Percentiles rank a stretch among this genome's conserved stretches.
Evolutionary conservation across 2,888 invertebrate species (phyloP).

Genomic region (Cyclophora albipunctata): DNA sequence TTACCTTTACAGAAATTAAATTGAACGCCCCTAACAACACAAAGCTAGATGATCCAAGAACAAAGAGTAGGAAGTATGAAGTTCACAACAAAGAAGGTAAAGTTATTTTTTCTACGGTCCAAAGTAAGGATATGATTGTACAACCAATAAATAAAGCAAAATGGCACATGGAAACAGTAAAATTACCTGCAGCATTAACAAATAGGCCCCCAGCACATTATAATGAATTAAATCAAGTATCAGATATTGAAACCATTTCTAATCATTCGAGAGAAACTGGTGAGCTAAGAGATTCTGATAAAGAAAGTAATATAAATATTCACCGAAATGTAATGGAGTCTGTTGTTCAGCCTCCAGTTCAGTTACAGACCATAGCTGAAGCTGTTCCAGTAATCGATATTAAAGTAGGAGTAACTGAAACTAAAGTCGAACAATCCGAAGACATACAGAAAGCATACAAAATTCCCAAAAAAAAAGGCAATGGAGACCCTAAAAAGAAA

Average conservation of each 20-base stretch:
- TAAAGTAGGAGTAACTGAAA: not conserved
- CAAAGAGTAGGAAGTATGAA: conserved; percentile 42
- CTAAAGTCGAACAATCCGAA: too few relatives aligned
- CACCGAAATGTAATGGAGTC: too few relatives aligned
- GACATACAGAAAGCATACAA: too few relatives aligned
- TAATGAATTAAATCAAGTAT: too few relatives aligned
- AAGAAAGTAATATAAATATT: too few relatives aligned
- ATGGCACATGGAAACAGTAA: conserved; percentile 32
- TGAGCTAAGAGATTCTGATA: conserved; percentile 12
- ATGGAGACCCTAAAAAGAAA: conserved; percentile 23
- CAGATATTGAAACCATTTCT: too few relatives aligned
- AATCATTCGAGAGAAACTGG: conserved; percentile 33
- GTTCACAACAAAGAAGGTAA: conserved; percentile 31
- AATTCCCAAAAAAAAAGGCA: too few relatives aligned
- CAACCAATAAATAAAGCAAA: conserved; percentile 29
- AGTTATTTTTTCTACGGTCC: conserved; percentile 28
- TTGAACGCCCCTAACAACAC: conserved; percentile 24
- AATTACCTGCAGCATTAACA: conserved; percentile 37
- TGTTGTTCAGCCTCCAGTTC: too few relatives aligned
- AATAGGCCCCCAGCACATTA: not conserved
- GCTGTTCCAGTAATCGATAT: not conserved
- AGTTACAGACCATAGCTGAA: not conserved
- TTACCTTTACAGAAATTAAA: conserved; percentile 48
- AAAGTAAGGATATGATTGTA: conserved; percentile 36
- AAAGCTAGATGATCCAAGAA: conserved; percentile 50